Evolutionary conservation across 2,797 vertebrate genomes (phyloP).

Genomic region (Parotocinclus haroldoi): DNA sequence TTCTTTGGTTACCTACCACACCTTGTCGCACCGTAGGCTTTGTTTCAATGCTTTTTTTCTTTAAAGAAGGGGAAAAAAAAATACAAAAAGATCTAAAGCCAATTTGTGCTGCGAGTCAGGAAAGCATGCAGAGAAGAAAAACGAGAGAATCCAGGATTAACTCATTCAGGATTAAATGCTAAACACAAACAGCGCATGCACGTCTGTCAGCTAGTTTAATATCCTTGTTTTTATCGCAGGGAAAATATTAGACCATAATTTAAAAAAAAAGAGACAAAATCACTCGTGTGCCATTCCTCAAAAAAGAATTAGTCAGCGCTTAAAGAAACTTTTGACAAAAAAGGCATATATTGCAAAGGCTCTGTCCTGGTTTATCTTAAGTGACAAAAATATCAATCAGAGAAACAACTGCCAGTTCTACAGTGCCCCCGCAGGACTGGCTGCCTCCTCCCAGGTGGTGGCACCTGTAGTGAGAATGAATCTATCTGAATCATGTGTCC

Average conservation of each 20-base stretch:
- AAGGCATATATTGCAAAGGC: no score
- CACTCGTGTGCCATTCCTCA: no score
- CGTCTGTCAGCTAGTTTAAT: slow-evolving; percentile 56
- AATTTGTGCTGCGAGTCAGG: slow-evolving; percentile 37
- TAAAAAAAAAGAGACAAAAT: no score
- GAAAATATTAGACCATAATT: not conserved
- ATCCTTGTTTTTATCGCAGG: not conserved
- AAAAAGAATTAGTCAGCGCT: no score
- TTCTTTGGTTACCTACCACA: slow-evolving; percentile 81
- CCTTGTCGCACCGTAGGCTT: slow-evolving; percentile 68
- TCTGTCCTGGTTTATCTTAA: no score
- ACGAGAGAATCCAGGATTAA: slow-evolving; percentile 57
- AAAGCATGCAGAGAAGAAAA: slow-evolving; percentile 65
- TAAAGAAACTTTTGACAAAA: no score
- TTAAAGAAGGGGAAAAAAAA: slow-evolving; percentile 46
- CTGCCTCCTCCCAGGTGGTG: no score
- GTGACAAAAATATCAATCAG: no score
- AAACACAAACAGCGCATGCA: slow-evolving; percentile 77
- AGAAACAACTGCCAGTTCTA: no score
- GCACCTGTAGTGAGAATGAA: no score
- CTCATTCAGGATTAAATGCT: slow-evolving; percentile 54
- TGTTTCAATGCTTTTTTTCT: slow-evolving; percentile 43
- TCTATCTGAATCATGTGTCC: no score
- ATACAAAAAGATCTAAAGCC: not conserved
- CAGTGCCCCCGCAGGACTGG: no score